These are phyloP conservation scores for Phylloscopus whistleri DNA, from an alignment of 2,113 vertebrate genomes.

Conservation along the genomic window DNA sequence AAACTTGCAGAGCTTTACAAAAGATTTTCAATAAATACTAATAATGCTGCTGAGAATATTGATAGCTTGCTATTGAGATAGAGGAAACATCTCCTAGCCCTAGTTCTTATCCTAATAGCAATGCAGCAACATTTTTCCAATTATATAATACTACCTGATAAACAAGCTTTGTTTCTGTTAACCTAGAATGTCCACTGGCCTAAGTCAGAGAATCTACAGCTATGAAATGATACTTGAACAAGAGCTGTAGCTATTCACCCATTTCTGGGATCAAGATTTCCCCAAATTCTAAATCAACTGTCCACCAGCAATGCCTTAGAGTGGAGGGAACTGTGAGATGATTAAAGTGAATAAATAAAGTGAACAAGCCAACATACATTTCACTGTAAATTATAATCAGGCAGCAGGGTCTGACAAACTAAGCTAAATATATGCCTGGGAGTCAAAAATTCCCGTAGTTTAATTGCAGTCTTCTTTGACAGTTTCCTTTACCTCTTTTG, in stretches of 20 bases:
- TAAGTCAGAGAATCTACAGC: constrained; percentile 1
- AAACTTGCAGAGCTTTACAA: constrained; percentile 3
- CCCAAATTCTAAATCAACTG: not conserved
- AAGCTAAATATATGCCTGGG: not conserved
- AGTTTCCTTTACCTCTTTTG: not conserved
- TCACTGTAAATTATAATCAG: constrained; percentile 36
- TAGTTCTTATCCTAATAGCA: not conserved
- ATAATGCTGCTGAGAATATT: constrained; percentile 49
- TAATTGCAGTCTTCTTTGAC: not conserved
- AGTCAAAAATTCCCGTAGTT: not conserved
- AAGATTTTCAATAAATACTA: constrained; percentile 44
- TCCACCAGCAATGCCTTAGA: not conserved
- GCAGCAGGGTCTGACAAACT: not conserved
- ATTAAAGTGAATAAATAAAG: constrained; percentile 36
- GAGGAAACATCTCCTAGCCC: not conserved
- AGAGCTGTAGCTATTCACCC: not conserved
- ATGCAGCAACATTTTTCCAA: not conserved
- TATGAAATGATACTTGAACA: not conserved
- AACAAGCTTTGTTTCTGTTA: not conserved
- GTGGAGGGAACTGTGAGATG: not conserved
- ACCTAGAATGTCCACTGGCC: not conserved
- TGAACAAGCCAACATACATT: not conserved
- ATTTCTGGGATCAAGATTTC: not conserved
- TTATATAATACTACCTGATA: not conserved
- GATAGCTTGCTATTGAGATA: not conserved